phyloP scores from a whole-genome alignment of 2,113 vertebrate genomes.

The Paralichthys olivaceus region DNA sequence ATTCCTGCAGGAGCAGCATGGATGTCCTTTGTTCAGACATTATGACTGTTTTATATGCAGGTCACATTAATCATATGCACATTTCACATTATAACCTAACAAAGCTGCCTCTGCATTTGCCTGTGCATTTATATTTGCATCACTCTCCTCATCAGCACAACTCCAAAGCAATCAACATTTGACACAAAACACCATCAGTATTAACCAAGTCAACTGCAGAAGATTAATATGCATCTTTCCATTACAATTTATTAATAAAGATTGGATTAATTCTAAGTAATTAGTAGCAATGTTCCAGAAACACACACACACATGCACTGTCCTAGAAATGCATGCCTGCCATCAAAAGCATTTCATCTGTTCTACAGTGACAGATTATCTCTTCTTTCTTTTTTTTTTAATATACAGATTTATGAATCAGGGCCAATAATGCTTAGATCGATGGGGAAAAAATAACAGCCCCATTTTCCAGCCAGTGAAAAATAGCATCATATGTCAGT shows the following conservation, averaged over 20 bases:
- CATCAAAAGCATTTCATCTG: slow-evolving; percentile 57
- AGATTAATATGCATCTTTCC: slow-evolving; percentile 51
- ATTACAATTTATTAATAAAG: slow-evolving; percentile 56
- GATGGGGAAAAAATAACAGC: slow-evolving; percentile 22
- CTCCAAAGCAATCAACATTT: slow-evolving; percentile 15
- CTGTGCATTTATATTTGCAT: slow-evolving; percentile 16
- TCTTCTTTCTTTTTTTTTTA: slow-evolving; percentile 27
- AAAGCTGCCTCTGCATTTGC: slow-evolving; percentile 10
- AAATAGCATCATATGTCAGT: slow-evolving; percentile 58
- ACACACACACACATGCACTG: slow-evolving; percentile 25
- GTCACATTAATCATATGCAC: slow-evolving; percentile 11
- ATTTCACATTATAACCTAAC: neutral
- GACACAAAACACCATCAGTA: slow-evolving; percentile 18
- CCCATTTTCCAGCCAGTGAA: slow-evolving; percentile 40
- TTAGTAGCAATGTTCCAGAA: slow-evolving; percentile 55
- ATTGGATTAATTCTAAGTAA: slow-evolving; percentile 62
- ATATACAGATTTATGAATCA: slow-evolving; percentile 56
- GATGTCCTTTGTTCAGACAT: neutral
- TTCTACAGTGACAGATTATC: slow-evolving; percentile 58
- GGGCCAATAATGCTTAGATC: slow-evolving; percentile 58
- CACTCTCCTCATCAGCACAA: slow-evolving; percentile 12
- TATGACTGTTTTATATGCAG: neutral
- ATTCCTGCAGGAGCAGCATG: neutral
- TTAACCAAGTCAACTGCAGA: slow-evolving; percentile 37
- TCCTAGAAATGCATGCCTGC: slow-evolving; percentile 47